Base-by-base conservation (phyloP, 2,797 vertebrate species). In the Lagocephalus sceleratus region DNA sequence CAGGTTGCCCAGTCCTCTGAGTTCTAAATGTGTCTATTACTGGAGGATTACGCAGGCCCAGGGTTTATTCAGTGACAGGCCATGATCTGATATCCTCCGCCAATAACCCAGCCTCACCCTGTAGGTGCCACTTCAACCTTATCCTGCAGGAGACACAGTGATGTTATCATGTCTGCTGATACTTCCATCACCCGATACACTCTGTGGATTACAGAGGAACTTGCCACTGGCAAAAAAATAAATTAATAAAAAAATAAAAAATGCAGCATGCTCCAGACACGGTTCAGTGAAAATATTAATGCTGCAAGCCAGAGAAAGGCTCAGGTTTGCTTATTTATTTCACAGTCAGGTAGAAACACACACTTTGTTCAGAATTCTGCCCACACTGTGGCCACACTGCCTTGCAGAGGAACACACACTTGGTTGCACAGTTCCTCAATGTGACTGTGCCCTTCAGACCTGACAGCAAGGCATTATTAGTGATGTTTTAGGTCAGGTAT, bases 381-480 rank as follows among this genome's bases (percentile, higher is more conserved):
- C 14, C 11, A 11, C 14, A 12, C 12, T 1, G 32, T 14, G 32
- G 32, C 14, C 32, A 14, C 32, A 5, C 32, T 35, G 32, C 32
- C 32, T 12, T 35, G 32, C 49, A 68, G 64, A 63, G 51, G 44
- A 67, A 61, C 52, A 47, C 79, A 86, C 79, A 74, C 74, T 69
- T 55, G 69, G 67, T 60, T 82, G 82, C 75, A 77, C 82, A 60
- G 58, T 73, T 60, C 56, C 52, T 69, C 59, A 55, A 47, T 77
- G 57, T 69, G 71, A 43, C 65, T 61, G 57, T 69, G 68, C 72
- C 66, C 75, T 77, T 83, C 81, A 73, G 71, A 67, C 66, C 68
- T 82, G 84, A 85, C 85, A 85, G 77, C 71, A 55, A 79, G 78
- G 67, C 77, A 78, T 85, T 84, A 85, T 84, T 83, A 75, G 73